phyloP scores from a whole-genome alignment of 2,113 vertebrate genomes.

The Puma concolor region DNA sequence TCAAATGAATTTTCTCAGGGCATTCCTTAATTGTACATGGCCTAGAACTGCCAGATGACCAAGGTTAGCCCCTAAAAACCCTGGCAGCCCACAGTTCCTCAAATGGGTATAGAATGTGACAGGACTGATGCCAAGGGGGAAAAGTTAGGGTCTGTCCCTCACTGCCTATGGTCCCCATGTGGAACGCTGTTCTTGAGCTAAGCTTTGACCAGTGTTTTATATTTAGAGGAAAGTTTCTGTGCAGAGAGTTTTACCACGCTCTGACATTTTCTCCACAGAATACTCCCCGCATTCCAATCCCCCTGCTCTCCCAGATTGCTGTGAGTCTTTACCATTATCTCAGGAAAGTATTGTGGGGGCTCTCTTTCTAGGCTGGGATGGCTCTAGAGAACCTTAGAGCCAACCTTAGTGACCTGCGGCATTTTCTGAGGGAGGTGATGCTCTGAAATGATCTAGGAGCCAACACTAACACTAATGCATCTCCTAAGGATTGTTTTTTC shows the following conservation, averaged over 20 bases:
- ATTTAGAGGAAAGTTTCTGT: neutral
- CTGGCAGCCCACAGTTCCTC: neutral
- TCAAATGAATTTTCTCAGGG: conserved; percentile 22
- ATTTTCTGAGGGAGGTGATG: neutral
- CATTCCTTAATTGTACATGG: neutral
- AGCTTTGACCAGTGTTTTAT: neutral
- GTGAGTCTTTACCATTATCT: neutral
- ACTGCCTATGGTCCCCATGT: neutral
- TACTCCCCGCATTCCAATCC: neutral
- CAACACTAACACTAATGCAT: neutral
- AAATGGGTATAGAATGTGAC: neutral
- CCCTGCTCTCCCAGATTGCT: neutral
- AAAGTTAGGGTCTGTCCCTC: neutral
- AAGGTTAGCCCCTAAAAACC: neutral
- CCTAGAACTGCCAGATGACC: neutral
- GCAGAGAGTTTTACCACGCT: neutral
- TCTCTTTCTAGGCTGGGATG: neutral
- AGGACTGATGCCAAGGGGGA: neutral
- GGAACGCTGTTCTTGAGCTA: neutral
- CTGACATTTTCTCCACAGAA: neutral
- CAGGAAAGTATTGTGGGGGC: neutral
- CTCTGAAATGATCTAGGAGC: neutral
- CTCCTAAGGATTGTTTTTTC: neutral
- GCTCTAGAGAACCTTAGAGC: neutral
- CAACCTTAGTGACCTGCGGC: neutral